Evolutionary conservation across 2,888 invertebrate species (phyloP), one percentile per base, ranked within the genome.

Genomic region (Dolichomitus sp.): DNA sequence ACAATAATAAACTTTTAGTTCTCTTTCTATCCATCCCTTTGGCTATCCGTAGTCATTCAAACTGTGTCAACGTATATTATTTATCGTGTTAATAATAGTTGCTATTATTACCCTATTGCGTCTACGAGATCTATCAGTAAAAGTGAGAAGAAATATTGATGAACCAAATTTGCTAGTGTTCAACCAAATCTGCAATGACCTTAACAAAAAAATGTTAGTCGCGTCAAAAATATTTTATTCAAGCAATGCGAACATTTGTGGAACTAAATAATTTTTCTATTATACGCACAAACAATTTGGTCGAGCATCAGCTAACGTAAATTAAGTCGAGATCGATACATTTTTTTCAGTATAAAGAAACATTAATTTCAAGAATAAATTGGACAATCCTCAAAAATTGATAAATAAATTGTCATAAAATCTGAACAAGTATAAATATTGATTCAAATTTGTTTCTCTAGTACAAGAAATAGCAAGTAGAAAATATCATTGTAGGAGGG

Each of bases 1-100:
- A 82, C 74, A 82, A 82, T 78, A 69, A 75, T 75, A 75, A 75
- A 74, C 50, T 63, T 52, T 50, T n/a, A 52, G 14, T n/a, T 45
- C 59, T 23, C 54, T 65, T 52, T 17, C 48, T 42, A 11, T 57
- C 68, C 48, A 45, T 45, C 23, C 48, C 48, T 37, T 19, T 48
- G 1, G 19, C 27, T 40, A 33, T 19, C 14, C 61, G 9, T 65
- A 65, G 30, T 70, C 23, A 17, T 69, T 57, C 37, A 40, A 7
- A 23, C 37, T 74, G 23, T 45, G 37, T 33, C 68, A 69, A 74
- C 69, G 33, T 68, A 30, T 69, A 74, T 74, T 40, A 42, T 74
- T 50, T 42, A 23, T 19, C 33, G 33, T 12, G 33, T 66, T 45
- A 52, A 52, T 42, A 74, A 74, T 74, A 14, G 33, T 9, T 52